Conservation (phyloP, 1,140 invertebrate species). For the Drosophila triauraria region DNA sequence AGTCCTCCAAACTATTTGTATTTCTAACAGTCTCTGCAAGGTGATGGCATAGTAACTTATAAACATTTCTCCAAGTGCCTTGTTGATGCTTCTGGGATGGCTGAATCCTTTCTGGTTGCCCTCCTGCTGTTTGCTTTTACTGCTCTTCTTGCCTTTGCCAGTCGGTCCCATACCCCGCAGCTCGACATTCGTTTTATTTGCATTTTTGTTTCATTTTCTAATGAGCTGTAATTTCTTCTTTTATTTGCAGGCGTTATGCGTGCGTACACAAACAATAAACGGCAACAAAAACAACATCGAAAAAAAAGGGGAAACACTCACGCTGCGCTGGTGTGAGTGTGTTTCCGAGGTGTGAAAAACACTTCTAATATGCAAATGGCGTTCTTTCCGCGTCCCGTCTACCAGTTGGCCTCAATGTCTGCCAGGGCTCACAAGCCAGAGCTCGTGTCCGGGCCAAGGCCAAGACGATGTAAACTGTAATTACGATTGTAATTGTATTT, state of each 20-base stretch:
- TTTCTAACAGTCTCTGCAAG: too few relatives aligned
- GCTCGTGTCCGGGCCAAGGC: conserved; percentile 35
- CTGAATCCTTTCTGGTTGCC: conserved; percentile 55
- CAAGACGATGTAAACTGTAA: conserved; percentile 53
- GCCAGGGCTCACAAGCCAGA: conserved; percentile 11
- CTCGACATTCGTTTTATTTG: conserved; percentile 44
- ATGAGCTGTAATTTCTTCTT: conserved; percentile 82
- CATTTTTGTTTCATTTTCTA: conserved; percentile 79
- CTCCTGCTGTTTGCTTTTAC: conserved; percentile 60
- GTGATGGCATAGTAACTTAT: neutral
- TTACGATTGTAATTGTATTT: conserved; percentile 74
- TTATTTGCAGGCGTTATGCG: conserved; percentile 80
- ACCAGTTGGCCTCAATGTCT: conserved; percentile 7
- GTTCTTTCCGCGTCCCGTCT: conserved; percentile 13
- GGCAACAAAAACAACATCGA: neutral
- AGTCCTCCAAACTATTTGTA: neutral
- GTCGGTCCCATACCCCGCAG: conserved; percentile 39
- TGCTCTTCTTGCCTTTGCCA: conserved; percentile 40
- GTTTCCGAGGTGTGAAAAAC: conserved; percentile 72
- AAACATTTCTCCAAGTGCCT: conserved; percentile 8
- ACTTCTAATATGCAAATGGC: conserved; percentile 79
- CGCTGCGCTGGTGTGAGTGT: conserved; percentile 27
- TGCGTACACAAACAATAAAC: conserved; percentile 76
- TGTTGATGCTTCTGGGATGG: conserved; percentile 18
- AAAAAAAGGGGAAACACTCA: conserved; percentile 3